These are phyloP conservation scores for Leptopilina drosophilae DNA, from an alignment of 2,888 invertebrate species.

Conservation along the genomic window DNA sequence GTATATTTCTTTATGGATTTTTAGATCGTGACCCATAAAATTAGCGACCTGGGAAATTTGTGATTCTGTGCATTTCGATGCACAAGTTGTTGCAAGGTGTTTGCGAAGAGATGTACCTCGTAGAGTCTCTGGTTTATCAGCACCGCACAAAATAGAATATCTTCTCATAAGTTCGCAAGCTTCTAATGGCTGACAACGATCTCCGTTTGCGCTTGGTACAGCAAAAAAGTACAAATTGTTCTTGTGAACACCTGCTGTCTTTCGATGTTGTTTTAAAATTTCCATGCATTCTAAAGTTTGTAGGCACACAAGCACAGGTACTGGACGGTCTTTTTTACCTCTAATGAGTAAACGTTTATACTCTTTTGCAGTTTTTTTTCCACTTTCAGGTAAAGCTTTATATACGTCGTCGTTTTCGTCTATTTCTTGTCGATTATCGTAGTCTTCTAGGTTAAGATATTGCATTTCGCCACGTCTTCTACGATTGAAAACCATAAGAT, in stretches of 20 bases:
- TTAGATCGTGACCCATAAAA: too few species aligned
- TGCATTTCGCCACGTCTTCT: background rate
- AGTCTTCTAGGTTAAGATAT: background rate
- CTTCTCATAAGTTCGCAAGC: background rate
- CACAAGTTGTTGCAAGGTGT: too few species aligned
- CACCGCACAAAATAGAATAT: too few species aligned
- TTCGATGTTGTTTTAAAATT: background rate
- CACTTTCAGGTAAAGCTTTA: too few species aligned
- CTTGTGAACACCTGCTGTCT: background rate
- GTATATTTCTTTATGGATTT: too few species aligned
- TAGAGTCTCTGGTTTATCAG: too few species aligned
- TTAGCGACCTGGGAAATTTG: too few species aligned
- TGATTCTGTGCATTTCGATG: too few species aligned
- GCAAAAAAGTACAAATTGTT: background rate
- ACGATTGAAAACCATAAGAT: background rate
- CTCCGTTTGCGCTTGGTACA: background rate
- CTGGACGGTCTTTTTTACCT: background rate
- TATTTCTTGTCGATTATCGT: background rate
- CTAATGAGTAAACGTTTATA: background rate
- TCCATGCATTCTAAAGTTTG: background rate
- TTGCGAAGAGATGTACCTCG: too few species aligned
- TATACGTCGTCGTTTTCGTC: background rate
- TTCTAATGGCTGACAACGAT: background rate
- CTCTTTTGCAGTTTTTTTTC: too few species aligned
- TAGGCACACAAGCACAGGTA: background rate